Conservation (phyloP, 2,797 vertebrate genomes). For the Sebastes itinus region DNA sequence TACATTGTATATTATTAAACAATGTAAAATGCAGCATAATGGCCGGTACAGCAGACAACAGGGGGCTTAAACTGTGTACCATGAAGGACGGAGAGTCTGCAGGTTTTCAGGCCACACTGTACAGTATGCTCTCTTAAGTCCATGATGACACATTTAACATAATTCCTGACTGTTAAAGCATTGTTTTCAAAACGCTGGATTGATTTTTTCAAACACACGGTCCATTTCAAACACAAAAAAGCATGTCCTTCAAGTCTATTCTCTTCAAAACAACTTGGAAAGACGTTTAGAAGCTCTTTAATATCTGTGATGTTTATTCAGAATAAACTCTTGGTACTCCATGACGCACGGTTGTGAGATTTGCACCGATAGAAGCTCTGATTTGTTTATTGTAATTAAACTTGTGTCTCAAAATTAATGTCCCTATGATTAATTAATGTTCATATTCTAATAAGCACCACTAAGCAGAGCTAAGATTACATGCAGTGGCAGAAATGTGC, state of each 20-base stretch:
- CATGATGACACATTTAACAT: not conserved
- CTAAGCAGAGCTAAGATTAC: constrained; percentile 42
- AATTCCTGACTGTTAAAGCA: not conserved
- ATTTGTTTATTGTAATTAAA: constrained; percentile 41
- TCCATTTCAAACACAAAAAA: not conserved
- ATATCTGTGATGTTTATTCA: not conserved
- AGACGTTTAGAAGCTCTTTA: not conserved
- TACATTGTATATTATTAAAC: constrained; percentile 16
- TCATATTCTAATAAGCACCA: constrained; percentile 30
- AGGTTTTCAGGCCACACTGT: not conserved
- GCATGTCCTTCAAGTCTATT: not conserved
- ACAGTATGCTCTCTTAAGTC: not conserved
- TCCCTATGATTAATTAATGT: constrained; percentile 40
- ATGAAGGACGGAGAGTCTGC: not conserved
- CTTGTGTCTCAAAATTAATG: constrained; percentile 32
- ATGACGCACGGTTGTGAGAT: not conserved
- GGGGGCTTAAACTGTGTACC: not conserved
- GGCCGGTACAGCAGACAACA: not conserved
- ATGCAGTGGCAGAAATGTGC: constrained; percentile 22
- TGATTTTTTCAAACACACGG: not conserved
- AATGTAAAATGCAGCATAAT: not conserved
- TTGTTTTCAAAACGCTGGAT: not conserved
- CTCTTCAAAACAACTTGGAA: not conserved
- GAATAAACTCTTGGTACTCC: not conserved
- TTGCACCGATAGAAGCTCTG: constrained; percentile 4